phyloP scores from a whole-genome alignment of 2,113 vertebrate genomes.

The Puntigrus tetrazona region DNA sequence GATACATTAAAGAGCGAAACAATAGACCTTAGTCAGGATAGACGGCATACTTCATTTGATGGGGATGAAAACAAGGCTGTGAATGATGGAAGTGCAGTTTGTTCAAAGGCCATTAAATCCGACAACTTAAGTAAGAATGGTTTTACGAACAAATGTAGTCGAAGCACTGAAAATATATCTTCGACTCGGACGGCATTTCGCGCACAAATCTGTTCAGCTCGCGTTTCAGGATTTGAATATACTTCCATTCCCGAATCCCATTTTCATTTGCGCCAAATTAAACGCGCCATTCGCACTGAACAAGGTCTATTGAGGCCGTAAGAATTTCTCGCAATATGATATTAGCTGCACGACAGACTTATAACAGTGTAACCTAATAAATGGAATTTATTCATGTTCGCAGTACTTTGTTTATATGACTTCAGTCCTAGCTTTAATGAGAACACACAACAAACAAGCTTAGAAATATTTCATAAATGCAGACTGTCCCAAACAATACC shows the following conservation, averaged over 20 bases:
- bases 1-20: neutral
- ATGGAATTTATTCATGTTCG: neutral
- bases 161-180: neutral
- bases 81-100: neutral
- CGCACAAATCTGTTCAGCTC: neutral
- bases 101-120: neutral
- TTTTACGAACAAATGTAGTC: neutral
- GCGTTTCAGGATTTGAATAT: neutral
- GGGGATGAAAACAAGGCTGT: neutral
- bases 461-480: slow-evolving; percentile 10
- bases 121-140: neutral
- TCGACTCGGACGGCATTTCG: neutral
- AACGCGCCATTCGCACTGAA: neutral
- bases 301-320: neutral
- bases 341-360: neutral
- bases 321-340: neutral
- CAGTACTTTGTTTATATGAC: neutral
- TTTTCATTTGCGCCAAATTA: neutral
- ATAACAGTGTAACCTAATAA: neutral
- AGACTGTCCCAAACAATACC: neutral
- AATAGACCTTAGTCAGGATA: slow-evolving; percentile 1
- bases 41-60: slow-evolving; percentile 4
- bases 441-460: neutral
- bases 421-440: neutral
- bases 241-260: neutral